Conservation (phyloP, 2,797 vertebrate species). For the Etheostoma nigrum region DNA sequence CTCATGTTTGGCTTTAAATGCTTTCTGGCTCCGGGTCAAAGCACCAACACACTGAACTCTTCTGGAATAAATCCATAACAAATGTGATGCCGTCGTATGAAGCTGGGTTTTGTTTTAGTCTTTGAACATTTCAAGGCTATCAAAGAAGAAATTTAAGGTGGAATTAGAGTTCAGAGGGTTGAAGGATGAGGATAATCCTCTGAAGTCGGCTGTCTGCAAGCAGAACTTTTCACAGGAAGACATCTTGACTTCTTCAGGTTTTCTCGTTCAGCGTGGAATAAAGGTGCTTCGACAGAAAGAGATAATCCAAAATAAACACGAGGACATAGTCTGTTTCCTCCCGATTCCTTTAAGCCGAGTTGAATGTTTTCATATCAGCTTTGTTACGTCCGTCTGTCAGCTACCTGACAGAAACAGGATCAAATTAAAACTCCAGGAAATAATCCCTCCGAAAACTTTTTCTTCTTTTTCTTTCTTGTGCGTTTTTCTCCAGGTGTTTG, state of each 20-base stretch:
- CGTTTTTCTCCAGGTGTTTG: conserved; percentile 26
- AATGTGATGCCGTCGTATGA: conserved; percentile 19
- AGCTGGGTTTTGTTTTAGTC: conserved; percentile 42
- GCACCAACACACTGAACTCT: no score
- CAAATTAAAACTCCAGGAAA: conserved; percentile 45
- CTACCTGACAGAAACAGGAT: conserved; percentile 46
- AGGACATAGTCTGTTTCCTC: conserved; percentile 49
- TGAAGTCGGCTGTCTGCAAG: conserved; percentile 37
- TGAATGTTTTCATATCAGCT: conserved; percentile 42
- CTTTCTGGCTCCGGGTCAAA: no score
- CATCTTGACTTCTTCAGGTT: conserved; percentile 18
- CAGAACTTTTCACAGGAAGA: conserved; percentile 25
- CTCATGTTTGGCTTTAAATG: conserved; percentile 2
- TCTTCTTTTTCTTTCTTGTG: conserved; percentile 16
- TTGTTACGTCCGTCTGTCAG: conserved; percentile 50
- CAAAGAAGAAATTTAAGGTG: conserved; percentile 48
- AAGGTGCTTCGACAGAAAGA: conserved; percentile 13
- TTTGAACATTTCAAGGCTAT: conserved; percentile 48
- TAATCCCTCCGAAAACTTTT: conserved; percentile 62
- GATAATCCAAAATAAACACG: conserved; percentile 70
- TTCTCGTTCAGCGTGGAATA: conserved; percentile 10
- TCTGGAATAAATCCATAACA: conserved; percentile 31
- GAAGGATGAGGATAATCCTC: conserved; percentile 56
- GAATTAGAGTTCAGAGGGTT: conserved; percentile 56
- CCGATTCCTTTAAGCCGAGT: conserved; percentile 48